Evolutionary conservation across 2,888 invertebrate species (phyloP), one percentile per base, ranked within the genome.

Genomic region (Sphaerophoria rueppellii): DNA sequence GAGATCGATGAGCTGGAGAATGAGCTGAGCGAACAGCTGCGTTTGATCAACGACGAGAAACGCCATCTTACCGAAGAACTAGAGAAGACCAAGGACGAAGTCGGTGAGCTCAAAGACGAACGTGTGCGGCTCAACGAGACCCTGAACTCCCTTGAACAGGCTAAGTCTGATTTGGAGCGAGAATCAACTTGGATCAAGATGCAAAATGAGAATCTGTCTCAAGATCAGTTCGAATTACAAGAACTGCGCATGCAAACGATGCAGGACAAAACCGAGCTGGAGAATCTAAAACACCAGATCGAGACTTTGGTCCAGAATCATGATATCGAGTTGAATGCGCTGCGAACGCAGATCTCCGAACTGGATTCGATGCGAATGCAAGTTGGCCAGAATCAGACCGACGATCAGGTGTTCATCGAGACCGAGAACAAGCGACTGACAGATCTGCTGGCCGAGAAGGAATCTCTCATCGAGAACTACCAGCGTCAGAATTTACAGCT

Each of bases 361-460:
- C 79, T 91, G 40, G 92, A 92, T 63, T 90, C 91, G 0, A 81
- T 92, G 57, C 88, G 90, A 4, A 90, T 89, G 89, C 90, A 90
- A 82, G 90, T 90, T 6, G 90, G 92, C 0, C 91, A 92, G 78
- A 92, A 92, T 73, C 92, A 92, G 83, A 92, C 92, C 0, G 92
- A 92, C 73, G 92, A 92, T 58, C 92, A 92, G 86, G 91, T 92
- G 0, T 91, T 91, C 76, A 90, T 92, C 35, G 91, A 93, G 86
- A 93, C 90, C 87, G 94, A 94, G 91, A 94, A 94, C 87, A 94
- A 94, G 87, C 93, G 93, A 50, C 89, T 94, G 0, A 93, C 93
- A 71, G 92, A 93, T 70, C 87, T 93, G 46, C 88, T 94, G 2
- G 92, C 92, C 46, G 92, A 90, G 75, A 93, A 93, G 89, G 93